Base-by-base conservation (phyloP, 2,888 invertebrate genomes). In the Cataglyphis livida region DNA sequence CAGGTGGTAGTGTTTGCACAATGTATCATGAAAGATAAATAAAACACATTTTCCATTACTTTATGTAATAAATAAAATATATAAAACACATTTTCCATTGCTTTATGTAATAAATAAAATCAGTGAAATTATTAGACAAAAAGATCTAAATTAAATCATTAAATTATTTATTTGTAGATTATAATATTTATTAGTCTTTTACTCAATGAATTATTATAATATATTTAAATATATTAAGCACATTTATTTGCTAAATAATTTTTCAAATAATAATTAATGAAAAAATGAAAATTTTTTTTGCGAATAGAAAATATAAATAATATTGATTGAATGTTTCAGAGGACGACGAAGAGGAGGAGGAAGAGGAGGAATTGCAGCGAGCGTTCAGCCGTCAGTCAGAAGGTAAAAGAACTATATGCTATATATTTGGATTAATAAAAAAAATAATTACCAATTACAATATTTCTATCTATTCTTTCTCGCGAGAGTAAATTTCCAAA, bases 381-480 rank as follows among this genome's bases (percentile, higher is more conserved):
- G 93, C 93, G 1, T 93, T 93, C 79, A 92, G 92, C 85, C 90
- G 84, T 65, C 92, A 90, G 65, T 91, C 93, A 21, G 92, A 93
- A 87, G 93, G 93, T 93, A 35, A 6, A 84, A 92, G 86, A 65
- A 57, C 7, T 51, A 7, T 2, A 6, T 38, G 10, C 10, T 15
- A 41, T n/a, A 35, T 65, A 51, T 51, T 32, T 28, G 38, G 12
- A 70, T 35, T n/a, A 3, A 71, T 59, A 18, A 25, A 28, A 48
- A 48, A 0, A 48, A 44, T 18, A 57, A 78, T 57, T 25, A 44
- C 41, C 15, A 41, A 12, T 15, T 35, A 15, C 18, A 12, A 41
- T n/a, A 21, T 51, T 18, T 54, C 62, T 61, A 54, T 59, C 21
- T 64, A 28, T 59, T 21, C 10, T 81, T 59, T 21, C 10, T 81